These are phyloP conservation scores for Cynopterus sphinx DNA, from an alignment of 2,797 vertebrate genomes.

Conservation along the genomic window DNA sequence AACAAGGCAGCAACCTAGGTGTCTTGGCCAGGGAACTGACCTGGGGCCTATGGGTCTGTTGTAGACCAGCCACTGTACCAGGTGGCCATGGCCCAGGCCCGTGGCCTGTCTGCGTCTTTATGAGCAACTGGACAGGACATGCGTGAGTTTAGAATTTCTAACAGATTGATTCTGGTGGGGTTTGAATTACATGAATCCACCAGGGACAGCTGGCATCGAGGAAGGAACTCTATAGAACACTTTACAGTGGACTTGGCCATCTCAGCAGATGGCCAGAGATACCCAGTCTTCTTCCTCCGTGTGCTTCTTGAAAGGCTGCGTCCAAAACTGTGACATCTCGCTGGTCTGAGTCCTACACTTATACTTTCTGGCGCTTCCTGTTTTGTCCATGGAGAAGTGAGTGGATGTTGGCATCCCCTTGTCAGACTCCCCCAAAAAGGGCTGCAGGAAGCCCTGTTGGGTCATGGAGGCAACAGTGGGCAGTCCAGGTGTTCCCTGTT, in stretches of 20 bases:
- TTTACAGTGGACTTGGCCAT: conserved; percentile 14
- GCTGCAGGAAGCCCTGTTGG: background rate
- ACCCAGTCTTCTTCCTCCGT: background rate
- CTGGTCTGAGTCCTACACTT: background rate
- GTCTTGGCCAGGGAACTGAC: background rate
- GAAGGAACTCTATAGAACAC: background rate
- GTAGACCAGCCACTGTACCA: background rate
- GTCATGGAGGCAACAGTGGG: background rate
- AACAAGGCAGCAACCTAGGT: background rate
- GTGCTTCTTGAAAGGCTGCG: background rate
- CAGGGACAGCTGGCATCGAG: background rate
- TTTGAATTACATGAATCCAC: conserved; percentile 60
- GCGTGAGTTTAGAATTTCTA: conserved; percentile 13
- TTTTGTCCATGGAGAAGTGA: background rate
- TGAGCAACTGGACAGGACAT: background rate
- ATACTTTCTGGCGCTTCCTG: background rate
- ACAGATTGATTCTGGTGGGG: conserved; percentile 17
- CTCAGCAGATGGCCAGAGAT: background rate
- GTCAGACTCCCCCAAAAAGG: background rate
- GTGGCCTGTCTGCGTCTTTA: background rate
- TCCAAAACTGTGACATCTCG: background rate
- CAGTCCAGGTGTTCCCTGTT: background rate
- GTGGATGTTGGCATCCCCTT: background rate
- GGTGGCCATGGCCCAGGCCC: background rate
- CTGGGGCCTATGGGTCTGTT: background rate